Conservation (phyloP, 2,113 vertebrate species). For the Eulemur macaco region DNA sequence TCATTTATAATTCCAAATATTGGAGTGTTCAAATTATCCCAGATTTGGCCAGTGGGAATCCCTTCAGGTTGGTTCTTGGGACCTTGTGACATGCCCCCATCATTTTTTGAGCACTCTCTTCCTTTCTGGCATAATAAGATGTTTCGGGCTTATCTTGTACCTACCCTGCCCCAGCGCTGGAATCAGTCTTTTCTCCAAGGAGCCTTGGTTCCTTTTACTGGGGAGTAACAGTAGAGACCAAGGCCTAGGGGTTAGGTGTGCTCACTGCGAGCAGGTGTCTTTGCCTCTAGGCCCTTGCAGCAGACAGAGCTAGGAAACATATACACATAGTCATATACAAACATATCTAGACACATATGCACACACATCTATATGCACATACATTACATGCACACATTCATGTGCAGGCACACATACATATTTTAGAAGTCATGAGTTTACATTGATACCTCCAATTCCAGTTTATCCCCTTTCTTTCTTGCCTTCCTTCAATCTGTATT, state of each 20-base stretch:
- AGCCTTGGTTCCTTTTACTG: neutral
- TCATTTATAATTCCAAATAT: neutral
- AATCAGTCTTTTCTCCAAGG: neutral
- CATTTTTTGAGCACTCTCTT: neutral
- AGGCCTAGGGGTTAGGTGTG: neutral
- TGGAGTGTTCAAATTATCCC: neutral
- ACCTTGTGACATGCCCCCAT: neutral
- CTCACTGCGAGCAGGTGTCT: neutral
- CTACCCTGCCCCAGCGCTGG: neutral
- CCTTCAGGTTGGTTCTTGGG: no score
- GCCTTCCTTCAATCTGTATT: neutral
- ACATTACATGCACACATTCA: neutral
- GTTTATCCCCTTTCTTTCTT: no score
- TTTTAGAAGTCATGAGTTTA: neutral
- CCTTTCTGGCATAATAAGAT: neutral
- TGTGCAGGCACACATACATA: neutral
- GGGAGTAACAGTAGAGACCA: neutral
- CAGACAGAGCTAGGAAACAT: neutral
- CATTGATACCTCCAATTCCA: neutral
- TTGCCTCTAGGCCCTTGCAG: neutral
- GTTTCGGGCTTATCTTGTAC: neutral
- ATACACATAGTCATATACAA: neutral
- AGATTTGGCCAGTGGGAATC: neutral
- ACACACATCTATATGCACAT: neutral
- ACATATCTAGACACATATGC: neutral